Conservation (phyloP, 2,113 vertebrate species). For the Aix galericulata region DNA sequence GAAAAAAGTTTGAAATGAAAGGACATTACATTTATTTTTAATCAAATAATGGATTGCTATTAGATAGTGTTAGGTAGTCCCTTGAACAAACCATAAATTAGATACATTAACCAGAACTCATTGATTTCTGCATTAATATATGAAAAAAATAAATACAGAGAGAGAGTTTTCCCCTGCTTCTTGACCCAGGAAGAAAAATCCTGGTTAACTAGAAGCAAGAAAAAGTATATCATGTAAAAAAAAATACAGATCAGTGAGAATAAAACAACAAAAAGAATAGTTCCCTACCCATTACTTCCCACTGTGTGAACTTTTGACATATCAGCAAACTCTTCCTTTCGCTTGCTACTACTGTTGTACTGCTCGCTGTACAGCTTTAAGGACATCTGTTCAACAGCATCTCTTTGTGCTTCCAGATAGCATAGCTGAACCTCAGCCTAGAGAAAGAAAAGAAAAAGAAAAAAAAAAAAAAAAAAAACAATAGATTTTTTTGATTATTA, state of each 20-base stretch:
- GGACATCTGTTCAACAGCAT: slow-evolving; percentile 92
- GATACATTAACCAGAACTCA: neutral
- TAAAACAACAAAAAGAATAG: slow-evolving; percentile 77
- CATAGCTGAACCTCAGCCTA: slow-evolving; percentile 84
- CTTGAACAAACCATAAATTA: neutral
- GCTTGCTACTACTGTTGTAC: slow-evolving; percentile 80
- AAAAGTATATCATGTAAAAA: slow-evolving; percentile 48
- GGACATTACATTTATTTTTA: neutral
- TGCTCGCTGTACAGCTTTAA: slow-evolving; percentile 88
- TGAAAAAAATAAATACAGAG: neutral
- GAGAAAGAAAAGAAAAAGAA: slow-evolving; percentile 72
- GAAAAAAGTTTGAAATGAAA: neutral
- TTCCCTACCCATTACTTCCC: slow-evolving; percentile 81
- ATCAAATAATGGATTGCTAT: neutral
- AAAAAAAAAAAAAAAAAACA: neutral
- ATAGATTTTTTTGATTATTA: neutral
- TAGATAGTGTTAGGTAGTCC: neutral
- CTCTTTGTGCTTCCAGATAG: slow-evolving; percentile 87
- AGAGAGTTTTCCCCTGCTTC: neutral
- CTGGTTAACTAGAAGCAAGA: slow-evolving; percentile 21
- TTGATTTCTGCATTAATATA: neutral
- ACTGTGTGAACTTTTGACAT: slow-evolving; percentile 88
- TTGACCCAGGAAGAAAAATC: slow-evolving; percentile 33
- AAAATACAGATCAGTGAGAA: slow-evolving; percentile 71
- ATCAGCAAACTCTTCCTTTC: slow-evolving; percentile 82